These are phyloP conservation scores for Mesochorus sp. DNA, from an alignment of 2,888 invertebrate species.

Conservation along the genomic window DNA sequence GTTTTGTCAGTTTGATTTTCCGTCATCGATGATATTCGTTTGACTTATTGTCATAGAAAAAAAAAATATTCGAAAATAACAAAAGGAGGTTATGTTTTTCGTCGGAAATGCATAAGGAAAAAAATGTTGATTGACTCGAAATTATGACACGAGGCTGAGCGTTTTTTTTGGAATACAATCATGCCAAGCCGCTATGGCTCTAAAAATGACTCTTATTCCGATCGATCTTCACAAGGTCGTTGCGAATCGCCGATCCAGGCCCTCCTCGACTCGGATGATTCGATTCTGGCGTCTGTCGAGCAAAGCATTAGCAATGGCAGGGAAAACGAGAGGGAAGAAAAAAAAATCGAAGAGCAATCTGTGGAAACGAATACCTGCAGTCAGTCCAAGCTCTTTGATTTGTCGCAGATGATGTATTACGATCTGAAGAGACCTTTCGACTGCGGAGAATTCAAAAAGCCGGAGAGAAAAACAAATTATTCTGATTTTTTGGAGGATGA, in stretches of 20 bases:
- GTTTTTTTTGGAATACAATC: not conserved
- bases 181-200: conserved; percentile 31
- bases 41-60: not conserved
- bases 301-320: not conserved
- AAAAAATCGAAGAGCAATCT: not conserved
- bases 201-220: not conserved
- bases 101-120: not conserved
- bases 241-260: conserved; percentile 27
- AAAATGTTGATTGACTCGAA: not conserved
- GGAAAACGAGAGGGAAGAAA: not conserved
- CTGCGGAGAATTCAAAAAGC: not conserved
- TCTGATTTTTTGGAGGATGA: not conserved
- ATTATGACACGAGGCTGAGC: not conserved
- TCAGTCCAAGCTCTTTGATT: conserved; percentile 13
- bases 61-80: not conserved
- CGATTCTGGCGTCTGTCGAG: conserved; percentile 20
- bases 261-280: conserved; percentile 12
- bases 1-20: not conserved
- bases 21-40: not conserved
- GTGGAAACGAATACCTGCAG: not conserved
- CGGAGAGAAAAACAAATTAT: not conserved
- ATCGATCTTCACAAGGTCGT: not conserved
- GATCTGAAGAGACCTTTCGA: conserved; percentile 20
- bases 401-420: conserved; percentile 47
- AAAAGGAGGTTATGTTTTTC: conserved; percentile 4